phyloP scores from a whole-genome alignment of 2,113 vertebrate genomes.

The Notechis scutatus region DNA sequence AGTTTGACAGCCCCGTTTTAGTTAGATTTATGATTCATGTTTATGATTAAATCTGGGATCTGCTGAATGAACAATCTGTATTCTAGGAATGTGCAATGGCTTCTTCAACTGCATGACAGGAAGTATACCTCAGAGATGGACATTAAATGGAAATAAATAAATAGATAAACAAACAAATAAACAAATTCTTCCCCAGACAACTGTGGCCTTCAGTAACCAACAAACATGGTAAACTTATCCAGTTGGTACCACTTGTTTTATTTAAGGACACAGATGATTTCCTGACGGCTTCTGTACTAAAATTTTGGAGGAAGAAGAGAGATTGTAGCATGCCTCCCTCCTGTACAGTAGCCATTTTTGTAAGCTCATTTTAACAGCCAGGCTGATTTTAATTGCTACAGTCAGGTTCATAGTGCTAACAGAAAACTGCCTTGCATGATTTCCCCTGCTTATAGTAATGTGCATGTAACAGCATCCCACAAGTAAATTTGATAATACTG shows the following conservation, averaged over 20 bases:
- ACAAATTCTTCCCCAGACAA: not conserved
- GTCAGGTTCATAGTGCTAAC: not conserved
- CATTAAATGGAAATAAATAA: no score
- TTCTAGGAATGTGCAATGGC: not conserved
- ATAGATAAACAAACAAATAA: not conserved
- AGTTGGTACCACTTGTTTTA: not conserved
- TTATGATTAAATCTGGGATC: not conserved
- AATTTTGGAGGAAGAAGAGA: not conserved
- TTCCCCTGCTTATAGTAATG: not conserved
- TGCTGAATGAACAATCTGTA: not conserved
- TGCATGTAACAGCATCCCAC: not conserved
- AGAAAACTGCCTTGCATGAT: not conserved
- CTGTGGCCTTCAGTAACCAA: not conserved
- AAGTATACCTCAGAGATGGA: not conserved
- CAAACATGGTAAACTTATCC: not conserved
- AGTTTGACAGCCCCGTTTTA: not conserved
- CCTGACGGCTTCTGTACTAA: not conserved
- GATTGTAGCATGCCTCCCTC: not conserved
- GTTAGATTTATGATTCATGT: no score
- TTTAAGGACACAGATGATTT: not conserved
- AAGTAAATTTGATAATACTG: not conserved
- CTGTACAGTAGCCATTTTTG: not conserved
- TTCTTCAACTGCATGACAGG: not conserved
- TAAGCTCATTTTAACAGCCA: not conserved
- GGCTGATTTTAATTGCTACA: not conserved